Percentiles rank a stretch among this genome's conserved stretches.
Evolutionary conservation across 2,888 invertebrate genomes (phyloP).

Genomic region (Hirtodrosophila trivittata): DNA sequence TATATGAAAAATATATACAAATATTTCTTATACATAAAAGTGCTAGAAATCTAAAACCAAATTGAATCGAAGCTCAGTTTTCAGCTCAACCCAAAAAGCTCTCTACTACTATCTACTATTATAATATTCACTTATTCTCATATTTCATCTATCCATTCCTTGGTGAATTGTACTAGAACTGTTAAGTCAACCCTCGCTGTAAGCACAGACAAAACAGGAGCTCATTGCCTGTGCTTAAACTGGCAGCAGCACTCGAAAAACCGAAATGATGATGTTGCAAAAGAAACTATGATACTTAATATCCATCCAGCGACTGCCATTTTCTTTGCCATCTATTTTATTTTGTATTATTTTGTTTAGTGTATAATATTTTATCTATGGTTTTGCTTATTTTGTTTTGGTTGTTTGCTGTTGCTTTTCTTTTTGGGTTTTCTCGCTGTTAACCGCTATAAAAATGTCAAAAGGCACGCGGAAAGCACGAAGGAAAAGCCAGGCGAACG

Average conservation of each 20-base stretch:
- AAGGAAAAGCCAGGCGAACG: conserved; percentile 28
- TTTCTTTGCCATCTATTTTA: conserved; percentile 47
- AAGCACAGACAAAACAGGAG: conserved; percentile 38
- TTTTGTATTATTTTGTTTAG: conserved; percentile 17
- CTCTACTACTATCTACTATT: too few relatives aligned
- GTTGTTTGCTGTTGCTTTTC: conserved; percentile 9
- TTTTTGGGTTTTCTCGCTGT: conserved; percentile 29
- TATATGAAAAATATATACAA: too few relatives aligned
- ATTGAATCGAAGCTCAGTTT: too few relatives aligned
- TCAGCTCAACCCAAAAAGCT: too few relatives aligned
- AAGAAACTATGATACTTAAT: conserved; percentile 76
- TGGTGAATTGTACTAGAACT: too few relatives aligned
- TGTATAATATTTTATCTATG: conserved; percentile 2
- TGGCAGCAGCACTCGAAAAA: conserved; percentile 30
- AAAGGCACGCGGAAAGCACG: conserved; percentile 61
- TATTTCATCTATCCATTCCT: too few relatives aligned
- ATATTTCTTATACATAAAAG: too few relatives aligned
- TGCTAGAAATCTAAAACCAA: too few relatives aligned
- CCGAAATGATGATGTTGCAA: conserved; percentile 76
- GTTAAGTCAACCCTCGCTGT: conserved; percentile 41
- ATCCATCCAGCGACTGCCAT: conserved; percentile 65
- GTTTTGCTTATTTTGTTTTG: conserved; percentile 7
- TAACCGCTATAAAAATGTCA: conserved; percentile 48
- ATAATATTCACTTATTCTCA: too few relatives aligned
- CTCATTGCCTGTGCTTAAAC: conserved; percentile 53